phyloP scores from a whole-genome alignment of 2,797 vertebrate genomes.

The Loriculus beryllinus region DNA sequence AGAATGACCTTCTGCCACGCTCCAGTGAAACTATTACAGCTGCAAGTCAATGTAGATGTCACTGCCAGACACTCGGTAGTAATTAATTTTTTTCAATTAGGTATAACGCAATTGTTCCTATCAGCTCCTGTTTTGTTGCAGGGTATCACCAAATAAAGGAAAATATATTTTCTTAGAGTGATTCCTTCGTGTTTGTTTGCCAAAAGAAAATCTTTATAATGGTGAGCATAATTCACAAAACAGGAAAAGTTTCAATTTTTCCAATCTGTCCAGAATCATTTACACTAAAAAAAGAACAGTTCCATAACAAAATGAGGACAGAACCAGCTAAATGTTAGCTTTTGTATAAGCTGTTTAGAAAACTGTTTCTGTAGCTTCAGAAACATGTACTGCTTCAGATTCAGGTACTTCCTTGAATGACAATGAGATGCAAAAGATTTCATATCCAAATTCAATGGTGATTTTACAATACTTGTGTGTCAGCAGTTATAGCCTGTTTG shows the following conservation, averaged over 20 bases:
- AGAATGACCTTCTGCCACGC: neutral
- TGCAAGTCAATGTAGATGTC: neutral
- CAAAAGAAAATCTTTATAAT: neutral
- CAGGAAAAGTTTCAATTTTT: neutral
- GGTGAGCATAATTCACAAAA: neutral
- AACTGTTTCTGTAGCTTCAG: neutral
- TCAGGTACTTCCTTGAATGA: neutral
- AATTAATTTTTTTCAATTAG: neutral
- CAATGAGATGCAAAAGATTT: neutral
- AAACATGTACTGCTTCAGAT: neutral
- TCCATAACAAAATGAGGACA: neutral
- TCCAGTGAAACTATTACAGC: neutral
- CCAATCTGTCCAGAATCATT: neutral
- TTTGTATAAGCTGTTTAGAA: neutral
- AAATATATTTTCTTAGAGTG: neutral
- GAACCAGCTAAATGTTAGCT: neutral
- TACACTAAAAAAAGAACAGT: neutral
- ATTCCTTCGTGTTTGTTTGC: neutral
- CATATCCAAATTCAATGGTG: neutral
- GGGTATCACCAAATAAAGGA: neutral
- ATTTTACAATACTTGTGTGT: neutral
- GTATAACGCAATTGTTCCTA: neutral
- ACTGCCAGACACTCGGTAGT: neutral
- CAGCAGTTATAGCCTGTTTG: neutral
- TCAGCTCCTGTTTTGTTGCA: neutral